phyloP scores from a whole-genome alignment of 1,140 invertebrate species.

The Wiebesia pumilae region DNA sequence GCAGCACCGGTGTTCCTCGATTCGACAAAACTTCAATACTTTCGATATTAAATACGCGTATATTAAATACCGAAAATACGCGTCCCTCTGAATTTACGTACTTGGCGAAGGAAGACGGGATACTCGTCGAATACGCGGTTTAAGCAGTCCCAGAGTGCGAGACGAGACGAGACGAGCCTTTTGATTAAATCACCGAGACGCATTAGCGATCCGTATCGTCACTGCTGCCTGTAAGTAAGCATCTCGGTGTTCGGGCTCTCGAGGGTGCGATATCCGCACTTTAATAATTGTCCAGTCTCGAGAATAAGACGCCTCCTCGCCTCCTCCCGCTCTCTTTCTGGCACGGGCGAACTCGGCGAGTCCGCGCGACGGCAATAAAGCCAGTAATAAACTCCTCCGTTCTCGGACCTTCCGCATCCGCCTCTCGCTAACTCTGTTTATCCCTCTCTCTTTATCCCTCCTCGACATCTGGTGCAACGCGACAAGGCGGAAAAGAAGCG shows the following conservation, averaged over 20 bases:
- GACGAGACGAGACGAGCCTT: not conserved
- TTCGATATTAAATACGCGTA: too few relatives aligned
- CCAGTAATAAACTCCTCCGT: conserved; percentile 50
- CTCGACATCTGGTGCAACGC: conserved; percentile 22
- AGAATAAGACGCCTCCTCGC: conserved; percentile 30
- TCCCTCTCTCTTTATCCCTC: conserved; percentile 5
- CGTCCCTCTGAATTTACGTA: too few relatives aligned
- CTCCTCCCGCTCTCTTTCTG: not conserved
- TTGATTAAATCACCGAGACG: conserved; percentile 52
- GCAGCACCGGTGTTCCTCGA: too few relatives aligned
- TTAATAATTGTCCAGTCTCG: conserved; percentile 49
- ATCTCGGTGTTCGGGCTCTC: not conserved
- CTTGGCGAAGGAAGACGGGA: too few relatives aligned
- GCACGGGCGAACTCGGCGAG: not conserved
- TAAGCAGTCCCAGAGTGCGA: not conserved
- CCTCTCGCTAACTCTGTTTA: not conserved
- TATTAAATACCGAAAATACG: too few relatives aligned
- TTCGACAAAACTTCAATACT: too few relatives aligned
- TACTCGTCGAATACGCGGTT: too few relatives aligned
- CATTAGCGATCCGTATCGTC: conserved; percentile 28
- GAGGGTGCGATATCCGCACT: conserved; percentile 50
- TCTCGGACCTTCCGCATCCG: not conserved
- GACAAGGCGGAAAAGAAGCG: not conserved
- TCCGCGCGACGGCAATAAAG: conserved; percentile 44
- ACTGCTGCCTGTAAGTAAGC: not conserved